Conservation (phyloP, 2,888 invertebrate genomes). For the Pachydiplax longipennis region DNA sequence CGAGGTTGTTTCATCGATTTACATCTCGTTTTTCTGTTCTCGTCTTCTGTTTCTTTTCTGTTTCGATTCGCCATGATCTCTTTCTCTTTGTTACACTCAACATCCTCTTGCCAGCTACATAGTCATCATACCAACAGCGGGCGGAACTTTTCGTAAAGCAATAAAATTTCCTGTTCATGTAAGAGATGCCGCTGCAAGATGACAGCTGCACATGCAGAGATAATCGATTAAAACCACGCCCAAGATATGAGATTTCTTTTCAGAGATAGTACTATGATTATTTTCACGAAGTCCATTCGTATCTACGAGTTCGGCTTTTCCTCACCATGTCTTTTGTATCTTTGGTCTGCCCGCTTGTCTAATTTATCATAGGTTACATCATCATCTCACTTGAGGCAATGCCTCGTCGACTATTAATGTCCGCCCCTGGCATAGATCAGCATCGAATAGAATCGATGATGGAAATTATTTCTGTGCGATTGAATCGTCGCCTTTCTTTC, state of each 20-base stretch:
- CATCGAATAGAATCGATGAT: no score
- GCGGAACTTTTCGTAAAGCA: neutral
- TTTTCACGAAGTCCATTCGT: neutral
- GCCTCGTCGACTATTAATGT: no score
- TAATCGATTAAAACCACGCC: neutral
- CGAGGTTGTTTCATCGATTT: neutral
- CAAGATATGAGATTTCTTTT: neutral
- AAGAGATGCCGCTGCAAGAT: neutral
- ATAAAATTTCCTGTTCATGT: neutral
- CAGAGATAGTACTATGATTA: neutral
- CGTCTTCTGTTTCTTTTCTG: no score
- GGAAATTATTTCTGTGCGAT: no score
- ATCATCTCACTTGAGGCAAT: no score
- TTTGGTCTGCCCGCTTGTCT: no score
- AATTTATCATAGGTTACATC: no score
- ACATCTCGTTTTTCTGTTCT: neutral
- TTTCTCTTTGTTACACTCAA: neutral
- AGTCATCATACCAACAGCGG: neutral
- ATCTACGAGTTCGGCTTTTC: neutral
- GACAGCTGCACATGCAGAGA: neutral
- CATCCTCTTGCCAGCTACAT: neutral
- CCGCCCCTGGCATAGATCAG: no score
- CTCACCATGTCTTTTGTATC: neutral
- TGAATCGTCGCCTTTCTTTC: no score
- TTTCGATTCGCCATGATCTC: neutral